Base-by-base conservation (phyloP, 2,113 vertebrate genomes). In the Thamnaconus septentrionalis region DNA sequence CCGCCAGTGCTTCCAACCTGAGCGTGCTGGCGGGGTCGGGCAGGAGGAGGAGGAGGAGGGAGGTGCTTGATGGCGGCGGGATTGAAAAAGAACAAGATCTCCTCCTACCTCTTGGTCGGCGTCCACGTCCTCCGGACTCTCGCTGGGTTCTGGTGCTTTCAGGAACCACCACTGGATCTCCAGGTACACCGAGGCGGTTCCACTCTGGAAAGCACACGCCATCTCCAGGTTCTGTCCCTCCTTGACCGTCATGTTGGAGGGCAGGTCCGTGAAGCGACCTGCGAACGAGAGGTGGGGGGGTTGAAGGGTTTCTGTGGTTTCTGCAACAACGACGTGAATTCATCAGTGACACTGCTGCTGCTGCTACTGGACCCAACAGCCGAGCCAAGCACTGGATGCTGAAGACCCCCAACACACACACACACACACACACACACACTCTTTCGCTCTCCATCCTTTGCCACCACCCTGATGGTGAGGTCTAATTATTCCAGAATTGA, bases 141-240 rank as follows among this genome's bases (percentile, higher is more conserved):
- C 18, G 18, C 18, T 93, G 75, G 87, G 91, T 76, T 95, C 94
- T 0, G 91, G 92, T 0, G 90, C 90, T 63, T 93, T 89, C 63
- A 97, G 92, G 88, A 97, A 98, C 96, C 96, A 98, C 96, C 96
- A 98, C 84, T 98, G 95, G 84, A 98, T 98, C 91, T 98, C 96
- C 51, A 98, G 88, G 79, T 98, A 98, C 60, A 97, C 95, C 0
- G 96, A 97, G 53, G 94, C 73, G 0, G 94, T 94, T 61, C 94
- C 93, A 61, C 96, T 97, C 88, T 96, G 95, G 88, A 98, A 98
- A 53, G 96, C 96, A 66, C 95, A 98, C 43, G 95, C 95, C 96
- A 98, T 98, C 84, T 98, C 95, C 85, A 98, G 94, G 12, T 98
- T 97, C 80, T 98, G 95, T 44, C 96, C 96, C 88, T 96, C 95